phyloP scores from a whole-genome alignment of 2,888 invertebrate species.

The Ernsta delagoae region DNA sequence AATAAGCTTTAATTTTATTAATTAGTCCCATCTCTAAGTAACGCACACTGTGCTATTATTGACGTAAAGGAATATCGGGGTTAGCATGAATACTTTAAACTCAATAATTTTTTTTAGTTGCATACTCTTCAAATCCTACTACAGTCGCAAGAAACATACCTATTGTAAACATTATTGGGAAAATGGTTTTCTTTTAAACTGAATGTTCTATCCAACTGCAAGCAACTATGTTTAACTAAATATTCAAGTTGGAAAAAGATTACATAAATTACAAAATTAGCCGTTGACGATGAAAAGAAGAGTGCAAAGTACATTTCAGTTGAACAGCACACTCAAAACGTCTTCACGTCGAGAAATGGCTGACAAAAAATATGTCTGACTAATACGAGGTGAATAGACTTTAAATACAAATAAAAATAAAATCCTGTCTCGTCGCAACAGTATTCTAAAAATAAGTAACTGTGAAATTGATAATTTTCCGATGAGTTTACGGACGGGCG shows the following conservation, averaged over 20 bases:
- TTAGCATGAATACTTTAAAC: not conserved
- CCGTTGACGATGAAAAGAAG: not conserved
- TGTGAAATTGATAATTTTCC: slow-evolving; percentile 37
- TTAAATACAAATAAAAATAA: slow-evolving; percentile 10
- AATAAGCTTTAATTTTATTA: too few relatives aligned
- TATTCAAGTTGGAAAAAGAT: not conserved
- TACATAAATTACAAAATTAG: not conserved
- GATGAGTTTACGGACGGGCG: slow-evolving; percentile 31
- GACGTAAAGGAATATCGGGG: not conserved
- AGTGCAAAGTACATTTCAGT: not conserved
- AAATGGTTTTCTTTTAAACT: too few relatives aligned
- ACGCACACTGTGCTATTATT: not conserved
- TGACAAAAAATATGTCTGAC: not conserved
- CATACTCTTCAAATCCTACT: too few relatives aligned
- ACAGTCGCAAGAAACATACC: too few relatives aligned
- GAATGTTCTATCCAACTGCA: too few relatives aligned
- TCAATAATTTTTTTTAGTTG: too few relatives aligned
- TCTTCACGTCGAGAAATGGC: slow-evolving; percentile 3
- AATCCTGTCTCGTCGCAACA: slow-evolving; percentile 17
- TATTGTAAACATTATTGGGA: too few relatives aligned
- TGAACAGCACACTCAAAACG: slow-evolving; percentile 1
- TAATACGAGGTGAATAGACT: slow-evolving; percentile 23
- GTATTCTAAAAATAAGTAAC: slow-evolving; percentile 34
- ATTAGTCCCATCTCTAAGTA: too few relatives aligned
- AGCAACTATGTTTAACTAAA: too few relatives aligned